Evolutionary conservation across 2,797 vertebrate genomes (phyloP).

Genomic region (Psittacula derbiana): DNA sequence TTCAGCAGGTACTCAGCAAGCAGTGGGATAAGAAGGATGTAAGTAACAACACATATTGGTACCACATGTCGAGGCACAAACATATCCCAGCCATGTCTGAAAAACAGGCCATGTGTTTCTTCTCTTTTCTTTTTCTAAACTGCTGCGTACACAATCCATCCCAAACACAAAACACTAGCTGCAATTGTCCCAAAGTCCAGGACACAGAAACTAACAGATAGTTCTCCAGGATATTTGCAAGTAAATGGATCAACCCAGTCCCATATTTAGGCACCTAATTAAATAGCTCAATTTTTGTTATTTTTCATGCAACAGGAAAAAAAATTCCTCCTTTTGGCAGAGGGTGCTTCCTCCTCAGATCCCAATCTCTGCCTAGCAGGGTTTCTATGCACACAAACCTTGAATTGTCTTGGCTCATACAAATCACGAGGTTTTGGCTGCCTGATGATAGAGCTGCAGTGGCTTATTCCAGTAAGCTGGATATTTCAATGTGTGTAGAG

Average conservation of each 20-base stretch:
- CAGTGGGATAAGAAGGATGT: not conserved
- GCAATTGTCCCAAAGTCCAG: not conserved
- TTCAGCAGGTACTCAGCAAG: not conserved
- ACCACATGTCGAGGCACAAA: not conserved
- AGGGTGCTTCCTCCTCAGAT: not conserved
- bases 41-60: not conserved
- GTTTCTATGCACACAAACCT: conserved; percentile 1
- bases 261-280: conserved; percentile 4
- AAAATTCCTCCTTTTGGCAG: not conserved
- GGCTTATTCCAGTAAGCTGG: conserved; percentile 10
- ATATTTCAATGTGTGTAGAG: not conserved
- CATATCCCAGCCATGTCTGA: not conserved
- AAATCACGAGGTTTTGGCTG: not conserved
- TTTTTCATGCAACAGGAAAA: conserved; percentile 14
- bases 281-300: not conserved
- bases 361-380: not conserved
- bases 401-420: not conserved
- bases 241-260: not conserved
- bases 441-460: not conserved
- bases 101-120: not conserved
- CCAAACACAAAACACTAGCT: not conserved
- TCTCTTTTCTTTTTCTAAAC: not conserved
- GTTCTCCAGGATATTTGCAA: conserved; percentile 6
- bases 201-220: not conserved
- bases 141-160: not conserved